Base-by-base conservation (phyloP, 2,888 invertebrate genomes). In the Emesis russula region DNA sequence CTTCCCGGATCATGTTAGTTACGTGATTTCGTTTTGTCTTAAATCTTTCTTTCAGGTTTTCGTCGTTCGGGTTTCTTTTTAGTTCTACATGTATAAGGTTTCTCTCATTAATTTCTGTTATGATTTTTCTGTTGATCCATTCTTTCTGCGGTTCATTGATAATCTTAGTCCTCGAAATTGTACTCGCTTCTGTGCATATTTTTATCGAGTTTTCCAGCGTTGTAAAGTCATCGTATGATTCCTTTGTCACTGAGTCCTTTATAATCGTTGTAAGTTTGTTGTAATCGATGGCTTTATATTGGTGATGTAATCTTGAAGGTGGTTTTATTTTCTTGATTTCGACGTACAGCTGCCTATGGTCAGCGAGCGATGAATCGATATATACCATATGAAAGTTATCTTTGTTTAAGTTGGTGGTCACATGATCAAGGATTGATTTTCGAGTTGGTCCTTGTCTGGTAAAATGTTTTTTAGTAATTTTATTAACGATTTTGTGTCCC, bases 261-360 rank as follows among this genome's bases (percentile, higher is more conserved):
- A 36, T 5, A 36, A 36, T 36, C 36, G 6, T 36, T 36, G 36
- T 36, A n/a, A 83, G 25, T 53, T 83, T 77, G 5, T 3, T 31
- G 25, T 81, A 81, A 91, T 93, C 90, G 89, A 93, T 89, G 81
- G 63, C 82, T 82, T 87, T 85, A 87, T 90, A 89, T 83, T 76
- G 81, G 77, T 79, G 74, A 85, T 74, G 86, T 38, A 80, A 4
- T 84, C 76, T 80, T 68, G 13, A 66, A 15, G 75, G 84, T 38
- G 75, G 74, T 53, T 84, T 80, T 53, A 68, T 80, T 84, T 74
- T 84, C 7, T 84, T 84, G 13, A 80, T 36, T 84, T 84, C 75
- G 83, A 38, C 0, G 25, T 25, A 25, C 25, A 25, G 25, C 25
- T 25, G 25, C 25, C 25, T 25, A 25, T 25, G 25, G 1, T 25